phyloP scores from a whole-genome alignment of 53 echinoderm and acorn worm species.

The Temnopleurus reevesii region DNA sequence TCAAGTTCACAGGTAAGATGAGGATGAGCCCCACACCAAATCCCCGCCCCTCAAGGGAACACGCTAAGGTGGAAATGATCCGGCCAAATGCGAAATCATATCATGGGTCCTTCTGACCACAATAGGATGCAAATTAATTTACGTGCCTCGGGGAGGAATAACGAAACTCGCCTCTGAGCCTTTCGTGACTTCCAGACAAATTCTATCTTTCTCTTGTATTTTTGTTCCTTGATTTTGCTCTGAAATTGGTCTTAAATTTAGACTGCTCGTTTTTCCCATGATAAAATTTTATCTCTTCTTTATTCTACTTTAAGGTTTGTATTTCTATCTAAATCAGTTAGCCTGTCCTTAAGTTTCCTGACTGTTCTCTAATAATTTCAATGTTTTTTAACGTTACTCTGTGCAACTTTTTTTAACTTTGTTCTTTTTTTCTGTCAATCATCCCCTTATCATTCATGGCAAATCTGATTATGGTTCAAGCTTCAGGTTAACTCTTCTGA shows the following conservation, averaged over 20 bases:
- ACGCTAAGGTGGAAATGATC: background rate
- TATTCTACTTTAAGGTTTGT: background rate
- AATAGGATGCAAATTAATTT: slow-evolving; percentile 30
- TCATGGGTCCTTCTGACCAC: background rate
- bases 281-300: background rate
- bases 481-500: too few relatives aligned
- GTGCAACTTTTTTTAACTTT: too few relatives aligned
- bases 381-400: too few relatives aligned
- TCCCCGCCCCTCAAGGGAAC: background rate
- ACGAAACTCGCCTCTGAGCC: background rate
- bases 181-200: background rate
- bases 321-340: too few relatives aligned
- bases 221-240: too few relatives aligned
- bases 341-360: too few relatives aligned
- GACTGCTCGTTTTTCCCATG: background rate
- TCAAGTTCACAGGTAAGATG: too few relatives aligned
- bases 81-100: background rate
- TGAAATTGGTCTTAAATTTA: too few relatives aligned
- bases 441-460: too few relatives aligned
- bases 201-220: background rate
- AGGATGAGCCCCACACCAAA: background rate
- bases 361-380: too few relatives aligned
- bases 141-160: background rate
- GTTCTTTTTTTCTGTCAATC: too few relatives aligned
- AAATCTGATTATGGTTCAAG: too few relatives aligned